Evolutionary conservation across 2,113 vertebrate species (phyloP), one percentile per base, ranked within the genome.

Genomic region (Solea solea): DNA sequence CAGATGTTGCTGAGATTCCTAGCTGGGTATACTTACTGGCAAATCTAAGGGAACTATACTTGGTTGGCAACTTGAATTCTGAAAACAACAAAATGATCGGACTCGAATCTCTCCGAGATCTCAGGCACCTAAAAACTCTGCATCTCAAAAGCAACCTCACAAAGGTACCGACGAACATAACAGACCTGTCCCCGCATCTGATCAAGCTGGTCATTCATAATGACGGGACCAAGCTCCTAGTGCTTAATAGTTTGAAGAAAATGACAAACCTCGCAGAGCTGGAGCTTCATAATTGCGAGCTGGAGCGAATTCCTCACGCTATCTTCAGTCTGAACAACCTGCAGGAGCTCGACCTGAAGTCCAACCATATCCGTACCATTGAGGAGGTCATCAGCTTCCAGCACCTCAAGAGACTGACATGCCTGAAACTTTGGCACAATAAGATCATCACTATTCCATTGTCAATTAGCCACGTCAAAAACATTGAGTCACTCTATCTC

Each of bases 21-120:
- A 95, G 95, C 27, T 99, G 97, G 97, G 95, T 98, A 7, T 99
- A 99, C 85, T 78, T 98, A 91, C 90, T 99, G 81, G 98, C 96
- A 92, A 98, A 93, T 81, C 93, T 99, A 54, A 94, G 94, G 41
- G 98, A 99, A 84, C 85, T 98, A 58, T 98, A 98, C 86, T 87
- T 99, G 76, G 91, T 98, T 69, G 98, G 98, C 72, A 98, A 98
- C 67, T 92, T 99, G 90, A 99, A 98, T 93, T 97, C 97, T 1
- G 97, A 99, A 91, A 99, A 99, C 81, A 99, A 99, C 90, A 99
- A 99, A 89, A 96, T 99, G 96, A 99, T 99, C 46, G 97, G 96
- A 75, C 95, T 99, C 0, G 98, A 99, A 69, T 99, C 98, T 75
- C 94, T 99, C 64, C 90, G 98, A 85, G 98, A 99, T 76, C 83